These are phyloP conservation scores for Aphidoletes aphidimyza DNA, from an alignment of 2,888 invertebrate genomes.

Conservation along the genomic window DNA sequence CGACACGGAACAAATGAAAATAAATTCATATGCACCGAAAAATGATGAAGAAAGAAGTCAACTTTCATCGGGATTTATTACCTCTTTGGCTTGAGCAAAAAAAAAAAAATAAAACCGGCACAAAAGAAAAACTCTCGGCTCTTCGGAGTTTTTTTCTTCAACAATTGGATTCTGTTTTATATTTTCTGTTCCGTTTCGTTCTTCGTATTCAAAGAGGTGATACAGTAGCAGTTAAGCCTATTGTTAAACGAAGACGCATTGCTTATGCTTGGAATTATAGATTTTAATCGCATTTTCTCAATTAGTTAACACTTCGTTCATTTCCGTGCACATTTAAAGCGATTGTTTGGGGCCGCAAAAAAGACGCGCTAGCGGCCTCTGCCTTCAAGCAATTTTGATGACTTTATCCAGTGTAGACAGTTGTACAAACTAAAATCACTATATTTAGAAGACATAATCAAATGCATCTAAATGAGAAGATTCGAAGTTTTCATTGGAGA, in stretches of 20 bases:
- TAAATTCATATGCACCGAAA: slow-evolving; percentile 6
- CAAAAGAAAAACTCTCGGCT: slow-evolving; percentile 42
- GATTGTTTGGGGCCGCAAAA: too few relatives aligned
- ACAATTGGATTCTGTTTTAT: slow-evolving; percentile 10
- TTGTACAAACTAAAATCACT: too few relatives aligned
- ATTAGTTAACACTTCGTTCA: neutral
- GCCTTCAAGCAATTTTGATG: too few relatives aligned
- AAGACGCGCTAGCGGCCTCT: too few relatives aligned
- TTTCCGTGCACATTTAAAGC: neutral
- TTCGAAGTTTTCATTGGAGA: too few relatives aligned
- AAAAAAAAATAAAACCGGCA: too few relatives aligned
- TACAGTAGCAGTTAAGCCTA: slow-evolving; percentile 45
- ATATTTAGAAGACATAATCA: too few relatives aligned
- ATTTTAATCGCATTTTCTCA: slow-evolving; percentile 40
- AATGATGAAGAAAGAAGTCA: neutral
- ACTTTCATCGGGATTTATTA: neutral
- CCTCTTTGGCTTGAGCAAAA: neutral
- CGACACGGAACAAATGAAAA: slow-evolving; percentile 51
- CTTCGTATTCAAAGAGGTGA: neutral
- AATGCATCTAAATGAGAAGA: too few relatives aligned
- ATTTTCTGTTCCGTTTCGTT: too few relatives aligned
- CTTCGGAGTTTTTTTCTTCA: neutral
- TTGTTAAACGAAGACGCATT: neutral
- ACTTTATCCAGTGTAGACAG: too few relatives aligned
- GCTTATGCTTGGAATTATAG: neutral